Conservation (phyloP, 2,888 invertebrate species). For the Strigamia crassipes region DNA sequence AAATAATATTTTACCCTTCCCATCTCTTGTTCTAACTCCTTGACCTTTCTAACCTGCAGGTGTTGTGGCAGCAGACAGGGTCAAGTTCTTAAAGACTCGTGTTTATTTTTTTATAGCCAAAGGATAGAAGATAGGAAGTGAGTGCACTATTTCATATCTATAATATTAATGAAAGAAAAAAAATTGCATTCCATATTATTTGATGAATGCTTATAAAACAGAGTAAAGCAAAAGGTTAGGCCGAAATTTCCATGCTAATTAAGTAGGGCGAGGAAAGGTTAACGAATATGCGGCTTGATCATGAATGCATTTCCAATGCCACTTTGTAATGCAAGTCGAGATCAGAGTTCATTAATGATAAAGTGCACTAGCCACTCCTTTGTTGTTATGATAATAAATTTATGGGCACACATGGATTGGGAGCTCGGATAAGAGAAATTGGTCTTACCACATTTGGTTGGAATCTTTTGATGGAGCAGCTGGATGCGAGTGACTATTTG, state of each 20-base stretch:
- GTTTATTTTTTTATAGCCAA: slow-evolving; percentile 23
- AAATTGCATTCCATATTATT: not conserved
- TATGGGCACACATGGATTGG: not conserved
- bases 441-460: not conserved
- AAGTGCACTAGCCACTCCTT: slow-evolving; percentile 8
- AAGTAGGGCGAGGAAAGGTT: not conserved
- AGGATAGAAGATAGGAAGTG: slow-evolving; percentile 13
- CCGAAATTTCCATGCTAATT: not conserved
- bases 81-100: slow-evolving; percentile 25
- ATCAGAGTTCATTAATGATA: not conserved
- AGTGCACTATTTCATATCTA: slow-evolving; percentile 1
- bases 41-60: slow-evolving; percentile 14
- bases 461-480: not conserved
- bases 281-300: not conserved
- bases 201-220: not conserved
- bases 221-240: not conserved
- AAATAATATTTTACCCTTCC: slow-evolving; percentile 16
- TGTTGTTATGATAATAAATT: not conserved
- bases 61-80: slow-evolving; percentile 12
- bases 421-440: not conserved
- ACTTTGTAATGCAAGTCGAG: not conserved
- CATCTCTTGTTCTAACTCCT: slow-evolving; percentile 3
- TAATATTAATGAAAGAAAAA: not conserved
- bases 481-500: not conserved
- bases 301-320: slow-evolving; percentile 1